These are phyloP conservation scores for Premnoplex brunnescens DNA, from an alignment of 2,797 vertebrate genomes.

Conservation along the genomic window DNA sequence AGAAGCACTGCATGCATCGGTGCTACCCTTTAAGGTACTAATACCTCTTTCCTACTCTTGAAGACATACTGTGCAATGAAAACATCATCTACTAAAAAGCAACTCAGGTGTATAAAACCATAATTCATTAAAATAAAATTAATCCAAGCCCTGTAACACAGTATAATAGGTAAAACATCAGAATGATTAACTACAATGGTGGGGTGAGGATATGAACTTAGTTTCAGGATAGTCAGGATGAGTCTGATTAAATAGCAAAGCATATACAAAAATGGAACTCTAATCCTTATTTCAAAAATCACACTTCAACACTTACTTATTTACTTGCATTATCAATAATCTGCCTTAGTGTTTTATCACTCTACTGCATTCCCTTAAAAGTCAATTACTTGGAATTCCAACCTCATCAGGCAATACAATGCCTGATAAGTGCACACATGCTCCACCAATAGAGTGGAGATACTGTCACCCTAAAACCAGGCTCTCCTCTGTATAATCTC, in stretches of 20 bases:
- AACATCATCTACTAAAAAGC: conserved; percentile 2
- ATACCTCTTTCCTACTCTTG: neutral
- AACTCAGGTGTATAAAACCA: neutral
- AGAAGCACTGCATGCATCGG: neutral
- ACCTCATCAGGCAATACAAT: neutral
- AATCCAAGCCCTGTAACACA: neutral
- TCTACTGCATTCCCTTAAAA: conserved; percentile 20
- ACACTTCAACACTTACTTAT: neutral
- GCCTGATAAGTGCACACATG: neutral
- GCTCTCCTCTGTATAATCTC: neutral
- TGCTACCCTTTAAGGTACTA: neutral
- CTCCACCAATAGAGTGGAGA: neutral
- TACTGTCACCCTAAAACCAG: neutral
- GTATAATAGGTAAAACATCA: neutral
- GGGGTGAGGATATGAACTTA: neutral
- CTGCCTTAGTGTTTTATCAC: conserved; percentile 16
- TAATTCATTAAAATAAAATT: conserved; percentile 3
- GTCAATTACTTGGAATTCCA: conserved; percentile 38
- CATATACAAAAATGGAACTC: neutral
- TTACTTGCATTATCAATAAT: conserved; percentile 47
- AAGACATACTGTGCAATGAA: neutral
- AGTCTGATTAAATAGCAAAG: conserved; percentile 21
- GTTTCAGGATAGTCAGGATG: neutral
- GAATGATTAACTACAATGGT: neutral
- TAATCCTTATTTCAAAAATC: conserved; percentile 49